Evolutionary conservation across 2,797 vertebrate genomes (phyloP).

Genomic region (Steatocranus sp.): DNA sequence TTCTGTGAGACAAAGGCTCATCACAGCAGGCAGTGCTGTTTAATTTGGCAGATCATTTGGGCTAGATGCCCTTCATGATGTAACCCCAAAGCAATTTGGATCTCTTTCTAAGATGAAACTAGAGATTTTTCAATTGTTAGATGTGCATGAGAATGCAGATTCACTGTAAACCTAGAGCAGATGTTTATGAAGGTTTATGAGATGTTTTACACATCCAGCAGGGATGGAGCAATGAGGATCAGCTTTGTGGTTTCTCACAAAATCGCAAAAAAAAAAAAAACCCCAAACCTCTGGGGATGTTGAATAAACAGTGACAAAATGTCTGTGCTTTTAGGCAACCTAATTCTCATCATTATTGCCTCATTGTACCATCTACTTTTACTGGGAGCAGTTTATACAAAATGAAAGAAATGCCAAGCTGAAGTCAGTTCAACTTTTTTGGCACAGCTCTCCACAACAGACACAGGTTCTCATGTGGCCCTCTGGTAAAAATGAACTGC

Average conservation of each 20-base stretch:
- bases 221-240: not conserved
- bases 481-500: not conserved
- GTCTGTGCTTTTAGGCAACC: accelerated
- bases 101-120: not conserved
- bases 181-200: not conserved
- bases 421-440: not conserved
- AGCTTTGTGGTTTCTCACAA: not conserved
- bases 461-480: not conserved
- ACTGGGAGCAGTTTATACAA: not conserved
- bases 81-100: not conserved
- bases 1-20: not conserved
- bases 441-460: not conserved
- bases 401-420: not conserved
- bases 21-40: not conserved
- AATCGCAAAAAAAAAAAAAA: not conserved
- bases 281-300: accelerated
- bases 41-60: not conserved
- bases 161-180: not conserved
- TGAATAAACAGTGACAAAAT: not conserved
- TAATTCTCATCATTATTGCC: not conserved
- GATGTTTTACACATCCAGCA: not conserved
- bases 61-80: not conserved
- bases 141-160: not conserved
- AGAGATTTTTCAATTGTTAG: not conserved
- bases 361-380: not conserved